Base-by-base conservation (phyloP, 2,113 vertebrate genomes). In the Pachycephala philippinensis region DNA sequence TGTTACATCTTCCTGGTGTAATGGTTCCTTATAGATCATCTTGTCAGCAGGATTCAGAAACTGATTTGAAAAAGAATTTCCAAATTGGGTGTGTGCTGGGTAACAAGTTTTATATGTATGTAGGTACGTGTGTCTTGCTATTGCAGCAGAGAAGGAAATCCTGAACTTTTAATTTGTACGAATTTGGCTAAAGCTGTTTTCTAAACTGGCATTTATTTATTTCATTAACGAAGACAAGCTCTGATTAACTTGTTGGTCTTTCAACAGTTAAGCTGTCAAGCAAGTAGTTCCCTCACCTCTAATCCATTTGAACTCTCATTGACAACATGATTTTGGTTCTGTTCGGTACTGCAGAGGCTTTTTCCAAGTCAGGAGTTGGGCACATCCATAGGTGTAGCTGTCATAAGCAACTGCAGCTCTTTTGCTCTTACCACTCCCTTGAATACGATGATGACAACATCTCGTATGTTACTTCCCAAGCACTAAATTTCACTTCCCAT, bases 1-100 rank as follows among this genome's bases (percentile, higher is more conserved):
- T 92, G 33, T 68, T 71, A 31, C 59, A 96, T 94, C 83, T 96
- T 91, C 86, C 75, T 89, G 84, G 77, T 59, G 69, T 81, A 66
- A 59, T 13, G 59, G 87, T 84, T 97, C 91, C 84, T 97, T 97
- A 93, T 63, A 95, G 95, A 95, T 95, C 74, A 66, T 70, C 78
- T 97, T 95, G 94, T 96, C 93, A 96, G 59, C 85, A 71, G 74
- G 69, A 78, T 81, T 84, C 77, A 87, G 81, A 91, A 94, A 81
- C 33, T 66, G 75, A 61, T 89, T 52, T 74, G 90, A 24, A 81
- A 87, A 63, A 37, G 65, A 83, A 30, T 91, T 85, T 91, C 84
- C 87, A 89, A 79, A 83, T 57, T 28, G 77, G 3, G 1, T 50
- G 77, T 50, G 56, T 69, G 74, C 66, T 76, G 40, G 44, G 37